Base-by-base conservation (phyloP, 2,113 vertebrate genomes). In the Engraulis encrasicolus region DNA sequence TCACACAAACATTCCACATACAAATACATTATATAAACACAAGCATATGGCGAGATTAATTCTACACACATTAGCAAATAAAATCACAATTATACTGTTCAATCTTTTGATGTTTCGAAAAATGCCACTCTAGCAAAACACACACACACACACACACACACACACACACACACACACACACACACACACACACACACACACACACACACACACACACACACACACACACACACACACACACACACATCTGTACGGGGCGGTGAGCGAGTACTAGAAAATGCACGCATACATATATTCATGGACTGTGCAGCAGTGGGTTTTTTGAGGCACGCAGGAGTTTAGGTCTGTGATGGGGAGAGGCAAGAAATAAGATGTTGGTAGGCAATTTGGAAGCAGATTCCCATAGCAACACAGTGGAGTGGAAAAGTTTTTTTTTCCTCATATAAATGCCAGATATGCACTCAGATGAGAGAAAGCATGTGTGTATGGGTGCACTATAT, bases 361-460 rank as follows among this genome's bases (percentile, higher is more conserved):
- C 31, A 74, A 74, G 66, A 34, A 74, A 74, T 27, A n/a, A 88
- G 18, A 61, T 50, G 79, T 71, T 45, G 17, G 36, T 14, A 66
- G 61, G 81, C 37, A 19, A 71, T 82, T 79, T 85, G 80, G 78
- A 82, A 82, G 31, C 49, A 82, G 38, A 79, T 54, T 38, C 34
- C 54, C 34, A 85, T 18, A 45, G 58, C 17, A 78, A 58, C 83
- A 49, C 48, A 50, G 78, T 38, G 38, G 45, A 15, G 66, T 19
- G 15, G 34, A 74, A 34, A 31, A n/a, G n/a, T n/a, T n/a, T n/a
- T n/a, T n/a, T n/a, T n/a, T 74, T 74, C 34, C 17, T 34, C 27
- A 15, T 17, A 12, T 74, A 12, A 34, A 36, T 45, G 78, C 77
- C 80, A 85, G 90, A 78, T 83, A 78, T 78, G 36, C 81, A 54